These are phyloP conservation scores for Champsocephalus gunnari DNA, from an alignment of 2,797 vertebrate species.

Conservation along the genomic window DNA sequence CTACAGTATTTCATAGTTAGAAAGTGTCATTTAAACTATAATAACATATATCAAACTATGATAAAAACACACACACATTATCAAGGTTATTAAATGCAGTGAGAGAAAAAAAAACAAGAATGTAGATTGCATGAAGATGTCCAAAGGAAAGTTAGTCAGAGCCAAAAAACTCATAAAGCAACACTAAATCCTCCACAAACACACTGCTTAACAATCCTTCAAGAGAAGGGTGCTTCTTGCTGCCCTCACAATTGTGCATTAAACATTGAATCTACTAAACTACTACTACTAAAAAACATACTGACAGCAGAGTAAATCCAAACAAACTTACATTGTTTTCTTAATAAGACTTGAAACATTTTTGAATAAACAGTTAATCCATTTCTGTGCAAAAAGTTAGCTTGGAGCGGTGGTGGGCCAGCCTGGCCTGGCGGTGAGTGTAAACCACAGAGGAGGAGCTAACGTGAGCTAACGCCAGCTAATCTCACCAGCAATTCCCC, in stretches of 20 bases:
- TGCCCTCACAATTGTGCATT: conserved; percentile 3
- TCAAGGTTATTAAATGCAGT: neutral
- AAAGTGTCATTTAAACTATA: neutral
- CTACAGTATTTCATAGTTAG: neutral
- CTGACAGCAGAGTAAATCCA: conserved; percentile 11
- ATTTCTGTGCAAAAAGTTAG: conserved; percentile 66
- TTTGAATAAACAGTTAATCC: conserved; percentile 67
- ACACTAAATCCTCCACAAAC: neutral
- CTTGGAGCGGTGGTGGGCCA: conserved; percentile 32
- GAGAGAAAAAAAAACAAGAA: neutral
- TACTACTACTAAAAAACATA: neutral
- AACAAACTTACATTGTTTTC: conserved; percentile 78
- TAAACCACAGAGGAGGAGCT: conserved; percentile 76
- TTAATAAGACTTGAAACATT: conserved; percentile 51
- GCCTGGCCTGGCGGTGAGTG: conserved; percentile 37
- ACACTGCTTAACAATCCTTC: conserved; percentile 20
- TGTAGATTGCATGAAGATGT: neutral
- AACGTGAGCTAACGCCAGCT: conserved; percentile 67
- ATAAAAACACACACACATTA: neutral
- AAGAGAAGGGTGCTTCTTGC: neutral
- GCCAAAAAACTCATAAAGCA: neutral
- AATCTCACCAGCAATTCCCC: conserved; percentile 80
- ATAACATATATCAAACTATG: neutral
- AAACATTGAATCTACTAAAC: neutral
- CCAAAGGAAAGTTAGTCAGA: conserved; percentile 8